Evolutionary conservation across 2,797 vertebrate species (phyloP).

Genomic region (Trematomus bernacchii): DNA sequence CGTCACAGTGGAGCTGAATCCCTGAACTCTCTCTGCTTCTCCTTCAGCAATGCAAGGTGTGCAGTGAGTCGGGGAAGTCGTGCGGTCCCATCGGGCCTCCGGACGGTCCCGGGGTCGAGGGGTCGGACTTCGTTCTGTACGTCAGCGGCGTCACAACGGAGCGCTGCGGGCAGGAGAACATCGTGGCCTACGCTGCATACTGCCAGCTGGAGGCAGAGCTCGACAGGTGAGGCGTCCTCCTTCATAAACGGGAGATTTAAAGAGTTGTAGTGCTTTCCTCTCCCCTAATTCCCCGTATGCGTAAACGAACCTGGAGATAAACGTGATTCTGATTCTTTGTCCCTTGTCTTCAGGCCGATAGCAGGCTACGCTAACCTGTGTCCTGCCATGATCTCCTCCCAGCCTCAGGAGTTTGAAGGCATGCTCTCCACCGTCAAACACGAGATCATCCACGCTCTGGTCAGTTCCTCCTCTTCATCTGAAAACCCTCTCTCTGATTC

Average conservation of each 20-base stretch:
- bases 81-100: constrained; percentile 86
- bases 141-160: constrained; percentile 95
- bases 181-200: constrained; percentile 97
- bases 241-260: too few species aligned
- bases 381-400: constrained; percentile 96
- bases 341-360: constrained; percentile 85
- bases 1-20: too few species aligned
- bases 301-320: too few species aligned
- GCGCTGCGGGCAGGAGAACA: constrained; percentile 95
- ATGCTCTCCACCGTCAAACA: constrained; percentile 99
- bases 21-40: not conserved
- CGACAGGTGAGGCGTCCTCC: constrained; percentile 87
- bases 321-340: too few species aligned
- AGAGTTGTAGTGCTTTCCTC: too few species aligned
- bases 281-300: too few species aligned
- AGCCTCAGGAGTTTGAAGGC: constrained; percentile 94
- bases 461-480: constrained; percentile 64
- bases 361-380: constrained; percentile 98
- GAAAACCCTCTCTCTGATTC: rapidly evolving
- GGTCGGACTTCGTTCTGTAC: constrained; percentile 94
- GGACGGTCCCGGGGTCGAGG: constrained; percentile 89
- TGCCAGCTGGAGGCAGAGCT: constrained; percentile 97
- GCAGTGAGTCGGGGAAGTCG: constrained; percentile 87
- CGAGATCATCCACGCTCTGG: constrained; percentile 97
- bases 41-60: constrained; percentile 93